Base-by-base conservation (phyloP, 2,888 invertebrate genomes). In the Anaspis maculata region DNA sequence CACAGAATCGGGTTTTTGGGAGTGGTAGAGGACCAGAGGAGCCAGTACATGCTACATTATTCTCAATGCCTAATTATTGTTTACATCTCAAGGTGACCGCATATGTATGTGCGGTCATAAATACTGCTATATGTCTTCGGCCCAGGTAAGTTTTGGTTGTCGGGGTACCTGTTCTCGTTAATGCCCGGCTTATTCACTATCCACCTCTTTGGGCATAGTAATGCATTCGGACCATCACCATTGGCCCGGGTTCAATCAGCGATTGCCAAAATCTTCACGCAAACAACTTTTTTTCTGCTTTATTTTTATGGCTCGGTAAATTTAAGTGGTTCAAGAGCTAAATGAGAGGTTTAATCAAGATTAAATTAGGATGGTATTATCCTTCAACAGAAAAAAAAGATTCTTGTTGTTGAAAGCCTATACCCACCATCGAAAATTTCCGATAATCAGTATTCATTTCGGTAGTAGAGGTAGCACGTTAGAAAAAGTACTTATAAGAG, bases 61-160 rank as follows among this genome's bases (percentile, higher is more conserved):
- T 56, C 56, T 58, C 57, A 56, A 59, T 57, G 59, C 56, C 57
- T 61, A 61, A 61, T 61, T 61, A 59, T 58, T 61, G 61, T 61
- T 60, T 58, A 58, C 57, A 59, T 58, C 58, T 56, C 61, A 61
- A 61, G 61, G 61, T 61, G 61, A 61, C 61, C 61, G 54, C 48
- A 49, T 51, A 51, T 48, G 56, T 59, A 59, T 57, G 52, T 57
- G 52, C 49, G 44, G 58, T 54, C 57, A 49, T 59, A 60, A 59
- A 59, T 59, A 56, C 55, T 48, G 46, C 54, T 56, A 54, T 57
- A 57, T 55, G 52, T 59, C 57, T 57, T 56, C 50, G 55, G 48
- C 48, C 58, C 59, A n/a, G 60, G 62, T 60, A 60, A 57, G 41
- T 51, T 52, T 48, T 40, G 39, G 41, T 51, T 52, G n/a, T 48